phyloP scores from a whole-genome alignment of 2,797 vertebrate species.

The Leptodactylus fallax region DNA sequence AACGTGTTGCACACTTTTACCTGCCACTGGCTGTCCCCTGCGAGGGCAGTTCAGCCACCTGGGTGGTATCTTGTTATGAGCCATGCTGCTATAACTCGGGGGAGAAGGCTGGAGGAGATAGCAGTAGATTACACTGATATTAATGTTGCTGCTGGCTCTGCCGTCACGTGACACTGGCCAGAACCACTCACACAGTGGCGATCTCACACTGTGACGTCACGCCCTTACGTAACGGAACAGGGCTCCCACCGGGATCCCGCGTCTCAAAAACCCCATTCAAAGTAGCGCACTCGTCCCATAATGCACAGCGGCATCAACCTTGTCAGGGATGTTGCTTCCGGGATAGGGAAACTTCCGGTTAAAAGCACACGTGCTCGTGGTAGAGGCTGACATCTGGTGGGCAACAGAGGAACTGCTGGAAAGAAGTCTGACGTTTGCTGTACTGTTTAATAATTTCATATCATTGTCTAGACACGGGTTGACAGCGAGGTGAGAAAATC shows the following conservation, averaged over 20 bases:
- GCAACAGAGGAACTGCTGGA: not conserved
- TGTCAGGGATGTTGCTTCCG: conserved; percentile 20
- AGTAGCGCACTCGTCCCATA: conserved; percentile 28
- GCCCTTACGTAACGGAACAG: not conserved
- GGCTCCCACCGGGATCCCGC: conserved; percentile 38
- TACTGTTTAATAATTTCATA: too few species aligned
- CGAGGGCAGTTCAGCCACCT: conserved; percentile 95
- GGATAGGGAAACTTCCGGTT: conserved; percentile 37
- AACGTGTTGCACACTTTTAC: conserved; percentile 73
- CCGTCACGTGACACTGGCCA: conserved; percentile 40
- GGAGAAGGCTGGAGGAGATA: not conserved
- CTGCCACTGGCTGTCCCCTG: conserved; percentile 93
- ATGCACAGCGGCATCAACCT: conserved; percentile 19
- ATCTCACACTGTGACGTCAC: conserved; percentile 27
- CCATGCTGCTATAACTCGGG: conserved; percentile 75
- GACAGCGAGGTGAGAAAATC: too few species aligned
- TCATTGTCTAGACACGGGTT: too few species aligned
- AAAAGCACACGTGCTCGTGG: not conserved
- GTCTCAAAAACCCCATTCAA: conserved; percentile 45
- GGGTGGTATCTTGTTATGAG: conserved; percentile 91
- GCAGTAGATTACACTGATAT: conserved; percentile 9
- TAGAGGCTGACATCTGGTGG: conserved; percentile 10
- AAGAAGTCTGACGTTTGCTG: not conserved
- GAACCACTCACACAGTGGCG: conserved; percentile 1
- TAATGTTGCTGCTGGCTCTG: conserved; percentile 20